A percentile compares a stretch with the other conserved stretches of the same genome.
Conservation (phyloP, 30 jellyfish, hydroid and myxozoan genomes). For the Pelagia noctiluca region DNA sequence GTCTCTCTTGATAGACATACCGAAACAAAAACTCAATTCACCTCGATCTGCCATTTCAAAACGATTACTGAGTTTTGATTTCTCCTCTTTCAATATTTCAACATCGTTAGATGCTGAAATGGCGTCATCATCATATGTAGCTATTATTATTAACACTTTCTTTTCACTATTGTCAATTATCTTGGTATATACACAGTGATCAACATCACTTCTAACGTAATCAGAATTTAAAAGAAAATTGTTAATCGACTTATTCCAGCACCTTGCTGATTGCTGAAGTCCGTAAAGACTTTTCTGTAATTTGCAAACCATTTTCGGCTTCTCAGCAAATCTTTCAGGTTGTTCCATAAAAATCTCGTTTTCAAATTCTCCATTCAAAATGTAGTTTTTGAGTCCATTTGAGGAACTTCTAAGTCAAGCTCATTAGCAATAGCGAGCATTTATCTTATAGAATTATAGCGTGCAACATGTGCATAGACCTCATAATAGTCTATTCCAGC, state of each 20-base stretch:
- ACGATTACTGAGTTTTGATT: not conserved
- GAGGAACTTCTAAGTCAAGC: not conserved
- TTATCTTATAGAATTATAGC: not conserved
- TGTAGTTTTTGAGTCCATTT: not conserved
- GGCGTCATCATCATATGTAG: slow-evolving; percentile 49
- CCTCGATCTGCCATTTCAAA: slow-evolving; percentile 68
- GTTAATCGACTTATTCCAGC: not conserved
- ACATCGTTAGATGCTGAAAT: slow-evolving; percentile 35
- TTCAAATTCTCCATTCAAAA: not conserved
- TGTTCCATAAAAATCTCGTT: not conserved
- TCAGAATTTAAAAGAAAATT: not conserved
- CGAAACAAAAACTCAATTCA: slow-evolving; percentile 41
- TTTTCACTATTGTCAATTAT: not conserved
- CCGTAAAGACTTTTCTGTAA: not conserved
- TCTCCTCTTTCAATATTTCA: slow-evolving; percentile 29
- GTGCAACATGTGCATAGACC: not conserved
- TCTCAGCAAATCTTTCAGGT: not conserved
- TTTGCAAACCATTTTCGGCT: not conserved
- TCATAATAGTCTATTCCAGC: slow-evolving; percentile 1
- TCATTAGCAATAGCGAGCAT: not conserved
- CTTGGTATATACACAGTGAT: not conserved
- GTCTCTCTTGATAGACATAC: slow-evolving; percentile 64
- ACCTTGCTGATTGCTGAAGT: not conserved
- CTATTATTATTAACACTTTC: not conserved
- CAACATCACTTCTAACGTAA: not conserved